Percentiles rank a stretch among this genome's conserved stretches.
phyloP scores from a whole-genome alignment of 2,797 vertebrate species.

The Manis pentadactyla region DNA sequence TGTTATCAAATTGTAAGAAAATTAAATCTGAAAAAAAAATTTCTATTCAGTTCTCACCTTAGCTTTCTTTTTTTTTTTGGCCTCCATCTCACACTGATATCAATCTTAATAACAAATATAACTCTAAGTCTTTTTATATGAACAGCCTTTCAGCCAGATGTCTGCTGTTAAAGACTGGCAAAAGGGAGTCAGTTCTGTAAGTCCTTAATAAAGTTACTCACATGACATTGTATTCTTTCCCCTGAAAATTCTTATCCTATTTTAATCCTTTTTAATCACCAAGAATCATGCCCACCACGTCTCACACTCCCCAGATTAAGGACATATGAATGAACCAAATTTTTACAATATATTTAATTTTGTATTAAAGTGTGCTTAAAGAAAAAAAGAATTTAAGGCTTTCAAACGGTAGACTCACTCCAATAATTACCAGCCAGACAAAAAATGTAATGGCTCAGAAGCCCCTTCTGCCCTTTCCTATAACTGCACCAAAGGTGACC shows the following conservation, averaged over 20 bases:
- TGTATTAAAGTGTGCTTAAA: slow-evolving; percentile 36
- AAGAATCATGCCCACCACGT: not conserved
- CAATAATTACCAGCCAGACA: not conserved
- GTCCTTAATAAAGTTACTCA: not conserved
- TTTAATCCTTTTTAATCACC: slow-evolving; percentile 38
- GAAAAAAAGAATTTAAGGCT: not conserved
- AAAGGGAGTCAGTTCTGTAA: not conserved
- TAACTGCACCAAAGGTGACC: not conserved
- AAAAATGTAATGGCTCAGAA: not conserved
- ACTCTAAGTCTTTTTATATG: slow-evolving; percentile 66
- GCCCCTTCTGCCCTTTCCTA: not conserved
- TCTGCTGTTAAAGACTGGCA: not conserved
- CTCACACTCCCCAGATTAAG: not conserved
- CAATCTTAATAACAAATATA: slow-evolving; percentile 36
- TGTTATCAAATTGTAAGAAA: slow-evolving; percentile 1
- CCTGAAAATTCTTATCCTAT: slow-evolving; percentile 14
- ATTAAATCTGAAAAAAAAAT: slow-evolving; percentile 48
- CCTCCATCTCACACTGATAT: not conserved
- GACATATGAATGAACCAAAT: not conserved
- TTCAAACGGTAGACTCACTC: not conserved
- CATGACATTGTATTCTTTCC: not conserved
- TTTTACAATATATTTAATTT: slow-evolving; percentile 25
- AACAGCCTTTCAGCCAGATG: slow-evolving; percentile 1
- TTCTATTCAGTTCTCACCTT: not conserved
- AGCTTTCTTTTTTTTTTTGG: not conserved